Evolutionary conservation across 2,888 invertebrate species (phyloP), one percentile per base, ranked within the genome.

Genomic region (Aspidiotus rigidus): DNA sequence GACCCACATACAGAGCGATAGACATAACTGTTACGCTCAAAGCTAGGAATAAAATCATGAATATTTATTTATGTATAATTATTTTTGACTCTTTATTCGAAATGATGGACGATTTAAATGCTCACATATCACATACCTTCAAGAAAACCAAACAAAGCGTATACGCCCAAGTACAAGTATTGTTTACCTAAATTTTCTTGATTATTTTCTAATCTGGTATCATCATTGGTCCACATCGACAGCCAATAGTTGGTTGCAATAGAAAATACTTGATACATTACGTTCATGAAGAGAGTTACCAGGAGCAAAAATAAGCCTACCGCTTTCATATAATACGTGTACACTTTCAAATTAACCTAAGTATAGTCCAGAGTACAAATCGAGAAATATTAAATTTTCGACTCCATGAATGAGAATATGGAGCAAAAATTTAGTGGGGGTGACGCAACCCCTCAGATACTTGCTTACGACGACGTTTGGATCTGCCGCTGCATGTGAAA

Each of bases 161-260:
- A 94, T 13, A 93, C 89, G 64, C 91, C 90, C 71, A 94, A 83
- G 77, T 92, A 93, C 79, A 89, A 82, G 76, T 93, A 87, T 72
- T 90, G 81, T 73, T 81, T 81, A 2, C 77, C 76, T 1, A 80
- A 83, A 69, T 74, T 74, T 72, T 71, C 57, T 11, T 69, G 74
- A 53, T 75, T 73, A 15, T 74, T 73, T 28, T 70, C 69, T n/a
- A 81, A 80, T 74, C 82, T 79, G 2, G 77, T 71, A n/a, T 80
- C 76, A 75, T 90, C 90, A 73, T 85, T 85, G 13, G 92, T 86
- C 92, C 92, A 92, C 71, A 80, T 77, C 17, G 89, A 87, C 41
- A 93, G 82, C 93, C 93, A 93, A 73, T 90, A 82, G 80, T 90
- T 93, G 66, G 92, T 89, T 72, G 89, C 89, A 69, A 93, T 89